These are phyloP conservation scores for Pseudomyrmex sp. DNA, from an alignment of 1,140 invertebrate species.

Conservation along the genomic window DNA sequence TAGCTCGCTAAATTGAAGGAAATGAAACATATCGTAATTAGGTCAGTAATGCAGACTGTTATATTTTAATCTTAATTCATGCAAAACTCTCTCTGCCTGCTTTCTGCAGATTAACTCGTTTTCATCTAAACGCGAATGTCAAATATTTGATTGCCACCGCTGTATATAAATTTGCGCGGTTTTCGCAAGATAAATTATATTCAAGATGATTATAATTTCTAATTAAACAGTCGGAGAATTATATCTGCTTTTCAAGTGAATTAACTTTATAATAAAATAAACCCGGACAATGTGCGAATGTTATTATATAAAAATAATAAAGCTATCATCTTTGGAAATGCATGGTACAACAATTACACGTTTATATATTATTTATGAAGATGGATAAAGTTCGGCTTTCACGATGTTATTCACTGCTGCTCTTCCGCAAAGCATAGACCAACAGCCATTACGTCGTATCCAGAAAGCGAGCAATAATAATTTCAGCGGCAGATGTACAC, in stretches of 20 bases:
- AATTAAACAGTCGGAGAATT: too few species aligned
- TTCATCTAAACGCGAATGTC: background rate
- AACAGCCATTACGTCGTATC: constrained; percentile 46
- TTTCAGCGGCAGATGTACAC: constrained; percentile 16
- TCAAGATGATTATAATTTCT: constrained; percentile 6
- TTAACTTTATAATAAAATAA: too few species aligned
- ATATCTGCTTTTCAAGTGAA: too few species aligned
- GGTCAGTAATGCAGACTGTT: background rate
- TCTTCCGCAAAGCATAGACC: background rate
- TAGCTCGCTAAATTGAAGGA: constrained; percentile 18
- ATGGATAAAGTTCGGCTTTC: background rate
- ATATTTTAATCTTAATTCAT: constrained; percentile 15
- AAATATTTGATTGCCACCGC: background rate
- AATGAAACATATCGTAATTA: background rate
- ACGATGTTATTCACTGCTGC: background rate
- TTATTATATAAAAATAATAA: background rate
- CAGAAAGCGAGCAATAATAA: constrained; percentile 51
- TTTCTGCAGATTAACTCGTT: constrained; percentile 1
- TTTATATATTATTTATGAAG: background rate
- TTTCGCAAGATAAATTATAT: background rate
- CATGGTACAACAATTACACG: background rate
- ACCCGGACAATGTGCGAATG: background rate
- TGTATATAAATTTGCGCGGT: background rate
- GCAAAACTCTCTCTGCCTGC: background rate
- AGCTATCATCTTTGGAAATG: background rate